Base-by-base conservation (phyloP, 1,140 invertebrate species). In the Armadillidium nasatum region DNA sequence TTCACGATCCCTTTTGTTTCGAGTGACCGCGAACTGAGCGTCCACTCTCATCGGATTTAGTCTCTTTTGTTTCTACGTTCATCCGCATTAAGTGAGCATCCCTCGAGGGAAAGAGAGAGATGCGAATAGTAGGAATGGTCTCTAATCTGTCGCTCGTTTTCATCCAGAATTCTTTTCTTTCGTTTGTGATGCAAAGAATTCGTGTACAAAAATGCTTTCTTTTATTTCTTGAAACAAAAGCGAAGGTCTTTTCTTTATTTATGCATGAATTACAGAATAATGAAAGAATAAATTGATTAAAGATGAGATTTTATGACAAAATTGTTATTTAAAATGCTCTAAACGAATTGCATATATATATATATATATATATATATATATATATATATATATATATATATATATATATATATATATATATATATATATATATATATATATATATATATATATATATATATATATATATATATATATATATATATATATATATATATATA, bases 1-100 rank as follows among this genome's bases (percentile, higher is more conserved):
- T 73, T 78, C 73, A 71, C 74, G 77, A 78, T 78, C 77, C 77
- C 77, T 78, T 78, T 78, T 78, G 77, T 78, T 78, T 78, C 77
- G 74, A 78, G 74, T 78, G 77, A 78, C 77, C 77, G 75, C 77
- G 75, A 33, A 33, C 77, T 74, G 75, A 78, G 75, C 73, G 77
- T 78, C 77, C 77, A 73, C 74, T 74, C 74, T 78, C 77, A 78
- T 78, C 77, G 77, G 77, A 78, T 78, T 76, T 71, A 70, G 73
- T 78, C 77, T 74, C 77, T 73, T 78, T 78, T 78, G 76, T 60
- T 19, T 75, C 74, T 76, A 67, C 70, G 74, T 68, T 78, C 77
- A 78, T 76, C 77, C 77, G 77, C 72, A 78, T 78, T 78, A 78
- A 78, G 77, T 78, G 77, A 76, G 74, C 71, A 68, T 60, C 77